Conservation (phyloP, 2,888 invertebrate species). For the Aleiodes alternator region DNA sequence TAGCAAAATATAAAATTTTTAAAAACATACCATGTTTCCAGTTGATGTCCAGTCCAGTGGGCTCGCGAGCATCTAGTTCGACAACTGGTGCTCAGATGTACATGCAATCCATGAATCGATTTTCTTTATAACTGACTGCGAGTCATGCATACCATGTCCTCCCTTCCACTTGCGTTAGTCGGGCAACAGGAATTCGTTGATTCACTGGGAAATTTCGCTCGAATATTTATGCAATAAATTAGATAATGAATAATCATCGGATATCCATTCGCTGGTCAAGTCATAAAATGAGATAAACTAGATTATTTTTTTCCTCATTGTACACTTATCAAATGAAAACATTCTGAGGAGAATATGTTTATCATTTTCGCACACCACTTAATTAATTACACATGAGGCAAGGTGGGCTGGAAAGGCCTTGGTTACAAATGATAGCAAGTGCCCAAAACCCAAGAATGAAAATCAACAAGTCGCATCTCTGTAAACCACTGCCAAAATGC, state of each 20-base stretch:
- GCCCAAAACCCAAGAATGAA: too few relatives aligned
- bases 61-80: neutral
- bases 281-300: neutral
- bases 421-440: too few relatives aligned
- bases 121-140: slow-evolving; percentile 27
- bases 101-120: neutral
- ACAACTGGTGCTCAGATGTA: neutral
- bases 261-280: neutral
- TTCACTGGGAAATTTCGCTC: slow-evolving; percentile 17
- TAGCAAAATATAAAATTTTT: neutral
- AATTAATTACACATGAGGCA: too few relatives aligned
- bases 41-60: too few relatives aligned
- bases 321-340: too few relatives aligned
- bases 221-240: neutral
- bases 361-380: too few relatives aligned
- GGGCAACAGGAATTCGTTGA: neutral
- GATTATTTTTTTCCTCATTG: too few relatives aligned
- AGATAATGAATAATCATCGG: slow-evolving; percentile 13
- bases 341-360: too few relatives aligned
- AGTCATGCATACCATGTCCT: neutral
- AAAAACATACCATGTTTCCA: slow-evolving; percentile 6
- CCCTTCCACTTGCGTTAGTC: neutral
- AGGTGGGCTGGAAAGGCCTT: too few relatives aligned
- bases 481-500: too few relatives aligned
- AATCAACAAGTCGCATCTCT: too few relatives aligned